Base-by-base conservation (phyloP, 2,113 vertebrate species). In the Tetrao urogallus region DNA sequence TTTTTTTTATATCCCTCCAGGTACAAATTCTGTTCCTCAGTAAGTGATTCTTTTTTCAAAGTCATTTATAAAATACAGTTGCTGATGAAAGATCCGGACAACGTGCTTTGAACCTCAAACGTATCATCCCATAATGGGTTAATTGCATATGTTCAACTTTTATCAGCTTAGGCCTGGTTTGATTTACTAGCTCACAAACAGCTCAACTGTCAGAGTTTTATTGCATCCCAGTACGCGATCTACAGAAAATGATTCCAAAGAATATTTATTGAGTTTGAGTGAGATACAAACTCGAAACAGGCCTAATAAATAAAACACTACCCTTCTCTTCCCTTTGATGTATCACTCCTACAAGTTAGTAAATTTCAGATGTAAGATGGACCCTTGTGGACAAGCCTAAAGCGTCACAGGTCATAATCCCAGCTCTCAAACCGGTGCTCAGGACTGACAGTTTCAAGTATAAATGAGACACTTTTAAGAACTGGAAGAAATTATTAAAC, bases 381-480 rank as follows among this genome's bases (percentile, higher is more conserved):
- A 70, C 47, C 17, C n/a, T 75, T 21, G 19, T 57, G 32, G 92
- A 89, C 42, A 56, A 89, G n/a, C 42, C 87, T 47, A 64, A 91
- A 86, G 63, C 60, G 69, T 92, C 95, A 82, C 78, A 75, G 79
- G 95, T 90, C 79, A 67, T 58, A 94, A 79, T 43, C 60, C 38
- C 52, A 83, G 50, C 36, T 64, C 70, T 86, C 84, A 88, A n/a
- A 73, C 18, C 78, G 14, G 60, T 82, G 48, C 73, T 73, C 67
- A 89, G 47, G 36, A 50, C 75, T 69, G 60, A 76, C 86, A 84
- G 72, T 8, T 93, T 82, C 88, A 75, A 8, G 30, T 27, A 85
- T 21, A 89, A 88, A 76, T 82, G 34, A 89, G 38, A 69, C 77
- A 82, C n/a, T 88, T 67, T 10, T 67, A 56, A 75, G 22, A 22